A percentile compares a stretch with the other conserved stretches of the same genome.
phyloP scores from a whole-genome alignment of 2,797 vertebrate species.

The Sciaenops ocellatus region DNA sequence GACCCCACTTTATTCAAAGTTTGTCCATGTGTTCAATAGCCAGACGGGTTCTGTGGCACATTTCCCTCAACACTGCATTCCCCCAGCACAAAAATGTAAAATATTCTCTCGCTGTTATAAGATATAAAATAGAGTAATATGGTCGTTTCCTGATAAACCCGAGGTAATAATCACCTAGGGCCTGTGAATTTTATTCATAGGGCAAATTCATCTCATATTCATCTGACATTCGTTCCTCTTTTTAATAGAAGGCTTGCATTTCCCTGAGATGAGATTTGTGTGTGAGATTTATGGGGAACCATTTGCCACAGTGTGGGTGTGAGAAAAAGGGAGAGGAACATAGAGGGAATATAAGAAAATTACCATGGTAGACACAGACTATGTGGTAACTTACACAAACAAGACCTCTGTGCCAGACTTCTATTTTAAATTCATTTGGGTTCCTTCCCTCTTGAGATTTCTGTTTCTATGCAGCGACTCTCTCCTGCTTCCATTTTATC shows the following conservation, averaged over 20 bases:
- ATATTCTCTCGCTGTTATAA: slow-evolving; percentile 45
- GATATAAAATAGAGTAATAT: slow-evolving; percentile 70
- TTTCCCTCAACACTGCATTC: slow-evolving; percentile 35
- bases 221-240: slow-evolving; percentile 61
- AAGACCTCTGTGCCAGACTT: slow-evolving; percentile 20
- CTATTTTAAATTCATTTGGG: slow-evolving; percentile 49
- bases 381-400: slow-evolving; percentile 44
- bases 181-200: slow-evolving; percentile 72
- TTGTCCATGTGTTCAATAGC: slow-evolving; percentile 23
- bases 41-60: background rate
- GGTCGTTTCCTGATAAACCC: slow-evolving; percentile 67
- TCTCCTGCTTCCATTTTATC: slow-evolving; percentile 14
- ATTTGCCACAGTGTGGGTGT: slow-evolving; percentile 60
- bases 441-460: slow-evolving; percentile 39
- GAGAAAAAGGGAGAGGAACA: slow-evolving; percentile 34
- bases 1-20: slow-evolving; percentile 24
- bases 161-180: slow-evolving; percentile 69
- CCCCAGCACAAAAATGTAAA: slow-evolving; percentile 34
- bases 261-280: slow-evolving; percentile 68
- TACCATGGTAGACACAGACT: slow-evolving; percentile 35
- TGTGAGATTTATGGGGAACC: slow-evolving; percentile 66
- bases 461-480: slow-evolving; percentile 41
- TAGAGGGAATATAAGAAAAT: slow-evolving; percentile 53
- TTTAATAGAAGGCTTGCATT: slow-evolving; percentile 73
- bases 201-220: slow-evolving; percentile 74